phyloP scores from a whole-genome alignment of 2,888 invertebrate species.

The Dynastes tityus region DNA sequence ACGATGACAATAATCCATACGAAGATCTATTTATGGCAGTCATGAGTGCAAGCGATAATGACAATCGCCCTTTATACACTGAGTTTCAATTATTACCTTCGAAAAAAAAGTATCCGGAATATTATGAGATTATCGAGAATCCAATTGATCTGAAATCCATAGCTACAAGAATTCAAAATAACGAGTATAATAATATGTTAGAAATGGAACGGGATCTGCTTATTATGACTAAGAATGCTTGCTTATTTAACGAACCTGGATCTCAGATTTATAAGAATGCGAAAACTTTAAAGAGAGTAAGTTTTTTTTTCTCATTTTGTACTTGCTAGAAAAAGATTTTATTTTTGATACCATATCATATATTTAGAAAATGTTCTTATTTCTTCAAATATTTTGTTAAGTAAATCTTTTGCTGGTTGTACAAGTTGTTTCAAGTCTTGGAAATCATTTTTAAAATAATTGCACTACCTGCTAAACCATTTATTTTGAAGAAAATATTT shows the following conservation, averaged over 20 bases:
- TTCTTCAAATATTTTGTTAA: no score
- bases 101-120: slow-evolving; percentile 94
- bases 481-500: no score
- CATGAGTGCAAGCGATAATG: slow-evolving; percentile 89
- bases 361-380: no score
- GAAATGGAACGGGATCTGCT: slow-evolving; percentile 93
- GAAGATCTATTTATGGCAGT: slow-evolving; percentile 93
- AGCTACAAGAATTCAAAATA: slow-evolving; percentile 90
- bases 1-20: slow-evolving; percentile 83
- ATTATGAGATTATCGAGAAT: slow-evolving; percentile 93
- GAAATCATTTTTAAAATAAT: no score
- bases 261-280: slow-evolving; percentile 98
- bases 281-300: slow-evolving; percentile 87
- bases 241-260: slow-evolving; percentile 96
- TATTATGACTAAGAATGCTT: slow-evolving; percentile 95
- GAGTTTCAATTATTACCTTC: slow-evolving; percentile 95
- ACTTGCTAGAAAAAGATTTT: not conserved
- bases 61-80: slow-evolving; percentile 87
- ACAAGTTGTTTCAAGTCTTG: no score
- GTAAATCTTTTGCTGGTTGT: no score
- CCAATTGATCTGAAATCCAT: slow-evolving; percentile 97
- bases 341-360: no score
- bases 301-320: slow-evolving; percentile 56
- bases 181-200: slow-evolving; percentile 82
- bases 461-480: no score